Evolutionary conservation across 2,113 vertebrate species (phyloP).

Genomic region (Motacilla alba): DNA sequence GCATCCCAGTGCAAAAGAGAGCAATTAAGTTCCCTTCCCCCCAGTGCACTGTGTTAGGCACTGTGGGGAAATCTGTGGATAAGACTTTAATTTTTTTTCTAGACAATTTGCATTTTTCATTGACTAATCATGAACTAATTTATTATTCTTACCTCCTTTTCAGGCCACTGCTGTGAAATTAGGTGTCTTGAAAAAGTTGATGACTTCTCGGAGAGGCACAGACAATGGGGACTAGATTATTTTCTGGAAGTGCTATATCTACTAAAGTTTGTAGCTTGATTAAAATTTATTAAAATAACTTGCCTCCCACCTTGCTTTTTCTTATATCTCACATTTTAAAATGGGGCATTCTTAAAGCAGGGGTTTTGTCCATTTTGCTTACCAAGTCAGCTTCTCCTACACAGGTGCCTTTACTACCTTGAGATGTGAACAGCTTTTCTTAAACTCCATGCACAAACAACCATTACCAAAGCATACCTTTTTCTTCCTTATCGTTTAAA

Average conservation of each 20-base stretch:
- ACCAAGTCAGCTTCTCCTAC: background rate
- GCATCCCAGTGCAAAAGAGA: background rate
- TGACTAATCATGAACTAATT: background rate
- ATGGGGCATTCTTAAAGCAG: background rate
- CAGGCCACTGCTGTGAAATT: slow-evolving; percentile 67
- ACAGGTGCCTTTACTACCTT: background rate
- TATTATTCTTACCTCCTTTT: slow-evolving; percentile 23
- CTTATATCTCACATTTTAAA: background rate
- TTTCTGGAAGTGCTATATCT: slow-evolving; percentile 67
- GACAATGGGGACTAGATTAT: slow-evolving; percentile 69
- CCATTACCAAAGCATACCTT: background rate
- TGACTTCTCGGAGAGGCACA: slow-evolving; percentile 50
- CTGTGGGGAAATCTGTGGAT: background rate
- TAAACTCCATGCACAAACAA: background rate
- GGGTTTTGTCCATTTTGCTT: background rate
- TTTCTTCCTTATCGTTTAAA: background rate
- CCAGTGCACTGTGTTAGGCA: background rate
- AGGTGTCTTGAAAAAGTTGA: slow-evolving; percentile 54
- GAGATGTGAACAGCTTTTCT: background rate
- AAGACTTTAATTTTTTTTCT: background rate
- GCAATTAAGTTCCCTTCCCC: background rate
- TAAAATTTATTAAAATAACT: background rate
- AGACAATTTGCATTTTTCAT: background rate
- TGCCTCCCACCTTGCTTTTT: background rate
- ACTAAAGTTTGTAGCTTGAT: slow-evolving; percentile 51